Evolutionary conservation across 2,888 invertebrate species (phyloP).

Genomic region (Cephus pulcher): DNA sequence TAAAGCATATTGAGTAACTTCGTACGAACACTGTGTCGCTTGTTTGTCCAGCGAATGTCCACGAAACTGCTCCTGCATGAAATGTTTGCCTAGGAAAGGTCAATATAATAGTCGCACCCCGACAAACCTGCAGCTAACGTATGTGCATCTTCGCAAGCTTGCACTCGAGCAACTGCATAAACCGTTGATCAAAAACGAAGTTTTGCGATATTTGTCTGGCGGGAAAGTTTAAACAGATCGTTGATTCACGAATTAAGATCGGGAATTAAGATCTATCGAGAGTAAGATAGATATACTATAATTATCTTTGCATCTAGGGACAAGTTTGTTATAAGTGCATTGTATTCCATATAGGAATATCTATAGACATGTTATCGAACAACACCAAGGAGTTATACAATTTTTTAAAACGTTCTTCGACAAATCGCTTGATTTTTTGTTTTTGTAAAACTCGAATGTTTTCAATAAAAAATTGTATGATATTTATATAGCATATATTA

Average conservation of each 20-base stretch:
- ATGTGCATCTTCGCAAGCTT: neutral
- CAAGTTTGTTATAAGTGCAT: too few species aligned
- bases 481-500: neutral
- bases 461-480: neutral
- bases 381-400: neutral
- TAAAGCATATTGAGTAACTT: conserved; percentile 31
- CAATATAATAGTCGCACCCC: conserved; percentile 30
- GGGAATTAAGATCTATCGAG: too few species aligned
- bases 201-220: neutral
- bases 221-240: neutral
- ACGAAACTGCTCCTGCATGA: conserved; percentile 21
- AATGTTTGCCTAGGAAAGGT: conserved; percentile 30
- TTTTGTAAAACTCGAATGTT: neutral
- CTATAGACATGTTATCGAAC: too few species aligned
- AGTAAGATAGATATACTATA: too few species aligned
- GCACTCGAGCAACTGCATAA: neutral
- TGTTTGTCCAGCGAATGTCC: conserved; percentile 29
- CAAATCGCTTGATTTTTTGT: neutral
- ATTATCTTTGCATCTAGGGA: too few species aligned
- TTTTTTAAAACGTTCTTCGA: neutral
- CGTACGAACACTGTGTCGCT: conserved; percentile 15
- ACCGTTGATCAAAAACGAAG: neutral
- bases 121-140: neutral
- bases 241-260: neutral
- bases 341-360: too few species aligned